Evolutionary conservation across 2,888 invertebrate genomes (phyloP).

Genomic region (Caenorhabditis sulstoni): DNA sequence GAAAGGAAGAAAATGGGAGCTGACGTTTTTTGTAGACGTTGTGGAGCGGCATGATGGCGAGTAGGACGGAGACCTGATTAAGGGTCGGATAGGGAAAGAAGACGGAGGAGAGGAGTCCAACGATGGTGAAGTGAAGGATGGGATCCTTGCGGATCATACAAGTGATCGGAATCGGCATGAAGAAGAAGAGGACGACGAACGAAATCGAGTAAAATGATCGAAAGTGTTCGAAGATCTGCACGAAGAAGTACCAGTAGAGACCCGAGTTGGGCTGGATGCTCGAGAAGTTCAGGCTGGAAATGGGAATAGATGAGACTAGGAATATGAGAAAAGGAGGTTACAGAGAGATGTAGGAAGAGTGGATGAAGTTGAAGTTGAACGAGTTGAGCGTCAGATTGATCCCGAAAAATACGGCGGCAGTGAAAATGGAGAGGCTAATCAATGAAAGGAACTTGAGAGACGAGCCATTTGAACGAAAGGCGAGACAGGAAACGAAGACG

Average conservation of each 20-base stretch:
- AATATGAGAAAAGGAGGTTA: constrained; percentile 41
- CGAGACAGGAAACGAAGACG: constrained; percentile 34
- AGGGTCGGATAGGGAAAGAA: constrained; percentile 97
- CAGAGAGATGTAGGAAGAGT: constrained; percentile 67
- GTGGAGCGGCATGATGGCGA: constrained; percentile 93
- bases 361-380: constrained; percentile 48
- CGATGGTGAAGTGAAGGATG: constrained; percentile 82
- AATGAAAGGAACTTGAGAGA: constrained; percentile 6
- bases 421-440: background rate
- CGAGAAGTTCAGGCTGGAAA: constrained; percentile 85
- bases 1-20: too few species aligned
- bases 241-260: constrained; percentile 99
- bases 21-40: constrained; percentile 84
- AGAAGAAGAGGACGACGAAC: constrained; percentile 95
- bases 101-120: constrained; percentile 86
- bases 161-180: constrained; percentile 91
- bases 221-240: constrained; percentile 99
- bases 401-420: constrained; percentile 1
- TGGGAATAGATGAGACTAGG: background rate
- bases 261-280: constrained; percentile 97
- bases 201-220: constrained; percentile 94
- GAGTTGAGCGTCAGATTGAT: constrained; percentile 37
- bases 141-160: constrained; percentile 82
- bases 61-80: constrained; percentile 93
- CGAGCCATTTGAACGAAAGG: constrained; percentile 24